Base-by-base conservation (phyloP, 2,888 invertebrate genomes). In the Euproctis similis region DNA sequence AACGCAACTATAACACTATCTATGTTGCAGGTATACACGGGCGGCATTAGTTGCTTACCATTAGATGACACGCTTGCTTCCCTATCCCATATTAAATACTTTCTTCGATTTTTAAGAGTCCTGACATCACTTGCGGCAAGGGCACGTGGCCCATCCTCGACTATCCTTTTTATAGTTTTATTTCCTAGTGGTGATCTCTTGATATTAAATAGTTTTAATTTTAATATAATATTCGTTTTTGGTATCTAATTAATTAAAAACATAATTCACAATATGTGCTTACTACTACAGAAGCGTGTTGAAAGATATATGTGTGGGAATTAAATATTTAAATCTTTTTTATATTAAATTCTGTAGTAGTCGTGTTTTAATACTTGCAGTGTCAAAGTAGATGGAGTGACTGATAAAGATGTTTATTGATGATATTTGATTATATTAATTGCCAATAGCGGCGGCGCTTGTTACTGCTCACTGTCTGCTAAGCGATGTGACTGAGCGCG, bases 331-430 rank as follows among this genome's bases (percentile, higher is more conserved):
- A 72, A 73, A 70, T 70, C 56, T 69, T 53, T 59, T 67, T 69
- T 68, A 66, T 57, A 54, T 60, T 59, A 53, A 50, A 67, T 59
- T 63, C 65, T 68, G 63, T 69, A 64, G 72, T 66, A 66, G 66
- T 73, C 45, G 65, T 66, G 65, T 73, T 47, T 71, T 69, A 73
- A 70, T 67, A 64, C 69, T 55, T 58, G 46, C 54, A 59, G 61
- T 71, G 77, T 77, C 78, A 67, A 62, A 61, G 59, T 59, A 68
- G 82, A 84, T 84, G 76, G 74, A 75, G 73, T 76, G n/a, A n/a
- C n/a, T n/a, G 82, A 84, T 84, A 80, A 81, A 78, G 70, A 65
- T 75, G 73, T 77, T 78, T 81, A 82, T 80, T 82, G 77, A 82
- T 82, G 81, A 81, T 82, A 77, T 77, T 77, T 64, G 59, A 70